Evolutionary conservation across 2,888 invertebrate species (phyloP), one percentile per base, ranked within the genome.

Genomic region (Tenthredo mesomela): DNA sequence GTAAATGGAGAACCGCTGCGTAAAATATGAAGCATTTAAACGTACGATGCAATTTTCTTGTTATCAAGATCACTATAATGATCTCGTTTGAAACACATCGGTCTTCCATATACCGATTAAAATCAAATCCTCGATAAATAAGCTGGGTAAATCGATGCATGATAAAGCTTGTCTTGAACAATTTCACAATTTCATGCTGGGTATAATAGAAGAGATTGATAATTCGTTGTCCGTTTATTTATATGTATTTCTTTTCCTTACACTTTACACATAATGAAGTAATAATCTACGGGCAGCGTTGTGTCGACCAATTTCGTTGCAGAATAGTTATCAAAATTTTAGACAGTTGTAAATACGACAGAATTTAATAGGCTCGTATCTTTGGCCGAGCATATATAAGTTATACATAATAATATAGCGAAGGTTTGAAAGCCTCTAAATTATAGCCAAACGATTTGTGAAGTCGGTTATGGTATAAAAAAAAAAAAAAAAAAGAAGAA

Each of bases 301-400:
- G 73, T 43, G 73, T 43, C 37, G 21, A 25, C 40, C 43, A 73
- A 73, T 73, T 73, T 43, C n/a, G 73, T 73, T 40, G 21, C 9
- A 73, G 37, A 40, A 73, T 21, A 73, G 1, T 40, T 40, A 29
- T 73, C 29, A 5, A 73, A 40, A 43, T 21, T 43, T 4, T n/a
- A 40, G 10, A 43, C n/a, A 73, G 21, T 43, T 73, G 73, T 73
- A 73, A 73, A 73, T 73, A 73, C 7, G 21, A 40, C 25, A 73
- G 25, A 43, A 43, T 40, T 21, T 21, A 43, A 40, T 43, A 25
- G 40, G 43, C 73, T 73, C 25, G 43, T 43, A n/a, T 73, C n/a
- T 43, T 25, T 43, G 40, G 5, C 43, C 40, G 43, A 43, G 33
- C 37, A 70, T 37, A 70, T 37, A 67, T 67, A 37, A 18, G 70